Base-by-base conservation (phyloP, 1,140 invertebrate species). In the Zelostemma sp. region DNA sequence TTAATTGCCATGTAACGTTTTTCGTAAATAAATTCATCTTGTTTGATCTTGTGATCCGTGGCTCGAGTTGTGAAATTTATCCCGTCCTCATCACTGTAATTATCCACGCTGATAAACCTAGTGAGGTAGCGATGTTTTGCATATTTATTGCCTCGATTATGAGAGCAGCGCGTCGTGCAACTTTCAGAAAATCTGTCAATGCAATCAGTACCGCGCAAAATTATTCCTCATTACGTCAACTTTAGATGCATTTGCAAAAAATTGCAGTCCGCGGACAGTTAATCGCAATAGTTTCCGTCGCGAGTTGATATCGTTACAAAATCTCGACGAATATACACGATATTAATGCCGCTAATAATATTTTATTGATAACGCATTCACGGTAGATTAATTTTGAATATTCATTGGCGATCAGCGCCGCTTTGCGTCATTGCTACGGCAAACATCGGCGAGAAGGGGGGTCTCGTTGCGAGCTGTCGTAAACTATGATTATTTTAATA, bases 401-500 rank as follows among this genome's bases (percentile, higher is more conserved):
- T 41, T 41, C 11, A 12, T 41, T 15, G 40, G n/a, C 14, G 40
- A 15, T 41, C 40, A 4, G 9, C 11, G 28, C 28, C 28, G n/a
- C n/a, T 31, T 31, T 31, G 35, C 35, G 35, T 38, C 35, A 38
- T 38, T 38, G 3, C 4, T n/a, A 47, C 15, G 8, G 25, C 21
- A 21, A 28, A 1, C 21, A 43, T 18, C 41, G 35, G 4, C 33
- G 19, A 43, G 41, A 16, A 35, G 51, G 51, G 35, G 28, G 51
- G 51, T 54, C 51, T 43, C 12, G 51, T 28, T 31, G 12, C 35
- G 21, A 17, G 51, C 51, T 55, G 43, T 41, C 15, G 51, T 43
- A 55, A 45, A 31, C 12, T 28, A 49, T 9, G 47, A 49, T 49
- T 49, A 33, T 15, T 49, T 55, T 55, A 55, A 55, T 55, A 25